phyloP scores from a whole-genome alignment of 2,113 vertebrate genomes.

The Fukomys damarensis region DNA sequence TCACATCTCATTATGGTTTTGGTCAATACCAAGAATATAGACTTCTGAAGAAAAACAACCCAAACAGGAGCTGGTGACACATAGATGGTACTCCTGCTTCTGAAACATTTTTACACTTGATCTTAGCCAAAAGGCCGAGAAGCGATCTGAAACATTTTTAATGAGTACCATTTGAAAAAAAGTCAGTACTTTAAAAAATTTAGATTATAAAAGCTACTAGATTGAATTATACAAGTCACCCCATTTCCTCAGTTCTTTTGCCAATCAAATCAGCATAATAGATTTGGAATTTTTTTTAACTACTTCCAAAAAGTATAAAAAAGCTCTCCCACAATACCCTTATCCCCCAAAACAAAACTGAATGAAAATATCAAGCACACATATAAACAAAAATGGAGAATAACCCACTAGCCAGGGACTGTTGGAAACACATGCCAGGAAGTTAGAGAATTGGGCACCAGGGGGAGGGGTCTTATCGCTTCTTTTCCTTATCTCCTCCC shows the following conservation, averaged over 20 bases:
- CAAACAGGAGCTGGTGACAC: background rate
- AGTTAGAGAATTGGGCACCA: background rate
- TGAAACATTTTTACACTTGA: no score
- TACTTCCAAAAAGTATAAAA: background rate
- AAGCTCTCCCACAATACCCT: background rate
- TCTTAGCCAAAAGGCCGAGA: no score
- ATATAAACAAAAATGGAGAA: no score
- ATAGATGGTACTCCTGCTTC: background rate
- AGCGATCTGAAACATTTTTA: background rate
- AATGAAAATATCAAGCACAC: background rate
- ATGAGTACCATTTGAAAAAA: background rate
- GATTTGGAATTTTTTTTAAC: background rate
- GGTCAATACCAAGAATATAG: background rate
- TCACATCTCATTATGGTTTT: background rate
- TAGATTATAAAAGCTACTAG: background rate
- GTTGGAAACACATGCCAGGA: accelerated
- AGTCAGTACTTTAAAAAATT: background rate
- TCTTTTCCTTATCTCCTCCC: background rate
- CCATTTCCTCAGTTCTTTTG: background rate
- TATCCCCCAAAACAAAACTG: background rate
- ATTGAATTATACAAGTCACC: background rate
- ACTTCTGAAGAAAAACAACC: background rate
- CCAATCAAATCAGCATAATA: background rate
- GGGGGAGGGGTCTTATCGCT: accelerated
- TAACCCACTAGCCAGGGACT: accelerated